Conservation (phyloP, 1,140 invertebrate genomes). For the Zaprionus davidi region DNA sequence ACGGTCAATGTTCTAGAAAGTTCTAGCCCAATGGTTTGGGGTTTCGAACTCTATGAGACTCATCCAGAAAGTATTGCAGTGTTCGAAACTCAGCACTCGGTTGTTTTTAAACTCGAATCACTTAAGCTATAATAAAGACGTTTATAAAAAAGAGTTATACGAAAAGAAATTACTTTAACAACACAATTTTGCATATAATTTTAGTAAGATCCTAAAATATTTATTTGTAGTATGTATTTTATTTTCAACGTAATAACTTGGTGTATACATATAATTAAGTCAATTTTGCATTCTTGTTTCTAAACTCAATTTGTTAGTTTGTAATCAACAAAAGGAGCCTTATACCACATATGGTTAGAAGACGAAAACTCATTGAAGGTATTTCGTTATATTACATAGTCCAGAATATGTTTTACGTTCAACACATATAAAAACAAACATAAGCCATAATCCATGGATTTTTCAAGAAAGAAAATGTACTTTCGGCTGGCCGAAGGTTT, state of each 20-base stretch:
- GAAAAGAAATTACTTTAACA: slow-evolving; percentile 71
- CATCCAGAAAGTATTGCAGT: slow-evolving; percentile 60
- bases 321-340: slow-evolving; percentile 81
- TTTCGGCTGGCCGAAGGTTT: no score
- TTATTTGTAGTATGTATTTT: background rate
- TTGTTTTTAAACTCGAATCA: slow-evolving; percentile 81
- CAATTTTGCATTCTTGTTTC: slow-evolving; percentile 2
- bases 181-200: slow-evolving; percentile 41
- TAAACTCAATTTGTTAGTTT: slow-evolving; percentile 62
- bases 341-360: slow-evolving; percentile 29
- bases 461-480: no score
- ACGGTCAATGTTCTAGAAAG: slow-evolving; percentile 15
- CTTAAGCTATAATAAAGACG: slow-evolving; percentile 79
- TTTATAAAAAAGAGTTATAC: slow-evolving; percentile 72
- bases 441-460: no score
- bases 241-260: background rate
- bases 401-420: background rate
- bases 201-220: slow-evolving; percentile 13
- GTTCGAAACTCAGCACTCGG: slow-evolving; percentile 76
- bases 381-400: slow-evolving; percentile 11
- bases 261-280: background rate
- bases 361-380: slow-evolving; percentile 5
- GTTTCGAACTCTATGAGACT: slow-evolving; percentile 60
- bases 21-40: slow-evolving; percentile 24
- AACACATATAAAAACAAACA: background rate